Percentiles rank a stretch among this genome's conserved stretches.
These are phyloP conservation scores for Hyperoplus immaculatus DNA, from an alignment of 2,797 vertebrate genomes.

Conservation along the genomic window DNA sequence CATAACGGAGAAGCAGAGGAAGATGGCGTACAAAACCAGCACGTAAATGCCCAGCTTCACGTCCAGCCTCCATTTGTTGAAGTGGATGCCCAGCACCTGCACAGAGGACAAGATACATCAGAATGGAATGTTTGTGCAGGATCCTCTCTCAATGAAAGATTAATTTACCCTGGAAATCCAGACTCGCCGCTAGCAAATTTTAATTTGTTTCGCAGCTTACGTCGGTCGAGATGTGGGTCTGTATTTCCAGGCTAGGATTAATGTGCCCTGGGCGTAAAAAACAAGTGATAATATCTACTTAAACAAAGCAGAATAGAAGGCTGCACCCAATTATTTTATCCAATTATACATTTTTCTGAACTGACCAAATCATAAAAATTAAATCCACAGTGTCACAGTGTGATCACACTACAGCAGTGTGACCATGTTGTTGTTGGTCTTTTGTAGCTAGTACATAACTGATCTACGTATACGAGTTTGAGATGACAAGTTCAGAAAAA, in stretches of 20 bases:
- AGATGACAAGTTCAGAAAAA: background rate
- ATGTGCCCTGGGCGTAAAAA: background rate
- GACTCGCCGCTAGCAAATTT: too few relatives aligned
- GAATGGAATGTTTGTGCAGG: background rate
- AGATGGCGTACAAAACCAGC: slow-evolving; percentile 92
- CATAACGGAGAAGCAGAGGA: slow-evolving; percentile 96
- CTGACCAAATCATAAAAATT: background rate
- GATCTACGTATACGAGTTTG: background rate
- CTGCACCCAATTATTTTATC: background rate
- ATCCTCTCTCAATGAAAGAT: background rate
- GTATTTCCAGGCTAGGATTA: too few relatives aligned
- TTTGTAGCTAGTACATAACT: background rate
- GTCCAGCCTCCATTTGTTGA: slow-evolving; percentile 96
- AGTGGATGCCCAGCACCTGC: slow-evolving; percentile 93
- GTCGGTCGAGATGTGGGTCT: too few relatives aligned
- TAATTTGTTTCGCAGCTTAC: too few relatives aligned
- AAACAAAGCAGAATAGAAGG: background rate
- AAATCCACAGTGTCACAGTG: background rate
- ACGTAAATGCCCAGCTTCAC: slow-evolving; percentile 92
- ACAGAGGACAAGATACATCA: background rate
- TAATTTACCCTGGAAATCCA: too few relatives aligned
- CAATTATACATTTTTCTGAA: background rate
- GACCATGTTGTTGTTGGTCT: background rate
- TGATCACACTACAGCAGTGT: slow-evolving; percentile 2
- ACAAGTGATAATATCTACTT: background rate